Base-by-base conservation (phyloP, 2,888 invertebrate species). In the Hecatera dysodea region DNA sequence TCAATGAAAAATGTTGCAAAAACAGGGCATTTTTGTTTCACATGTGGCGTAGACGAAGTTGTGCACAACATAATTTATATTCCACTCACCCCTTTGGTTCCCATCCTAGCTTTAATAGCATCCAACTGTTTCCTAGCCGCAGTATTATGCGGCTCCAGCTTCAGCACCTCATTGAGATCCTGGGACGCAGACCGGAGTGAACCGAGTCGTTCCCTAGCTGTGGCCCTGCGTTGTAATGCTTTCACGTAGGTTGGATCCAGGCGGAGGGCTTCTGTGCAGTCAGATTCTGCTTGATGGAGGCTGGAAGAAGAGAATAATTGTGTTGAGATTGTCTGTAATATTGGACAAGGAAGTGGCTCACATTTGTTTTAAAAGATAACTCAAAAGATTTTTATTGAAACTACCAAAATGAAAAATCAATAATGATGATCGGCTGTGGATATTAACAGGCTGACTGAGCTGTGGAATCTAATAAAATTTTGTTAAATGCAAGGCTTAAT, bases 241-340 rank as follows among this genome's bases (percentile, higher is more conserved):
- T 99, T 99, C 0, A 98, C 97, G 84, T 98, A 98, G 0, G 96
- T 96, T 0, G 97, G 96, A 90, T 99, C 98, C 9, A 98, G 93
- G 72, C 97, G 96, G 4, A 99, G 93, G 0, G 99, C 98, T 67
- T 96, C 96, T 0, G 97, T 97, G 88, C 99, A 99, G 91, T 99
- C 99, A 0, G 96, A 96, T 86, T 98, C 97, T 0, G 98, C 98
- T 89, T 97, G 96, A 78, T 97, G 96, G 57, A 97, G 97, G 75
- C 98, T 98, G 86, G 2, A 88, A 80, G 6, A 1, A 0, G 2
- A 50, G 0, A 27, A 53, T 4, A 29, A 3, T 19, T 53, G 29
- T 29, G 5, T 53, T 27, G n/a, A n/a, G n/a, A n/a, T n/a, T n/a
- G n/a, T 7, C 8, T 7, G 8, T 33, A 6, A 33, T 33, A 33